Percentiles rank a stretch among this genome's conserved stretches.
phyloP scores from a whole-genome alignment of 2,797 vertebrate species.

The Muraenolepis orangiensis region DNA sequence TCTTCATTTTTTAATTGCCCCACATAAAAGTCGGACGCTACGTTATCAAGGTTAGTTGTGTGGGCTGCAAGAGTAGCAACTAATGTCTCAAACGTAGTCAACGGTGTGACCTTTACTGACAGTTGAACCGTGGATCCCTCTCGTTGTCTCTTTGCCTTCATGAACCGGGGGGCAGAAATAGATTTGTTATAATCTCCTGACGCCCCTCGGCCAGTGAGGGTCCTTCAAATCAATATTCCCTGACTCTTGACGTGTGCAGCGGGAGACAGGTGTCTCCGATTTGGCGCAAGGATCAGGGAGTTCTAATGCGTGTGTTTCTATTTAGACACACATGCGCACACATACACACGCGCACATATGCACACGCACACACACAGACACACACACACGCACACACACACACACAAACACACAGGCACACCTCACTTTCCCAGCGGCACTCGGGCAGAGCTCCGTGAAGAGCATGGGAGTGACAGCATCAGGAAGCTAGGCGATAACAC shows the following conservation, averaged over 20 bases:
- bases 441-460: constrained; percentile 55
- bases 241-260: constrained; percentile 46
- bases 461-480: constrained; percentile 67
- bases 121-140: constrained; percentile 33
- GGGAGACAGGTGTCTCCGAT: constrained; percentile 60
- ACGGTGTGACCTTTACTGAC: constrained; percentile 51
- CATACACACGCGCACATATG: constrained; percentile 7
- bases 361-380: constrained; percentile 19
- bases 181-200: constrained; percentile 62
- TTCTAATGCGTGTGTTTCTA: constrained; percentile 36
- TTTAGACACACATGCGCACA: neutral
- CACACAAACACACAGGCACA: constrained; percentile 13
- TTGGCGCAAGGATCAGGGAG: constrained; percentile 57
- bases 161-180: constrained; percentile 66
- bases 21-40: neutral
- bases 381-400: constrained; percentile 20
- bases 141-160: constrained; percentile 60
- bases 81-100: constrained; percentile 17
- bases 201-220: constrained; percentile 53
- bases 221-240: constrained; percentile 58
- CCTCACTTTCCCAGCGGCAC: no score
- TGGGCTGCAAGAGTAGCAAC: constrained; percentile 16
- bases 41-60: constrained; percentile 17
- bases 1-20: neutral
- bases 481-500: constrained; percentile 66